Percentiles rank a stretch among this genome's conserved stretches.
These are phyloP conservation scores for Ptilonorhynchus violaceus DNA, from an alignment of 2,113 vertebrate species.

Conservation along the genomic window DNA sequence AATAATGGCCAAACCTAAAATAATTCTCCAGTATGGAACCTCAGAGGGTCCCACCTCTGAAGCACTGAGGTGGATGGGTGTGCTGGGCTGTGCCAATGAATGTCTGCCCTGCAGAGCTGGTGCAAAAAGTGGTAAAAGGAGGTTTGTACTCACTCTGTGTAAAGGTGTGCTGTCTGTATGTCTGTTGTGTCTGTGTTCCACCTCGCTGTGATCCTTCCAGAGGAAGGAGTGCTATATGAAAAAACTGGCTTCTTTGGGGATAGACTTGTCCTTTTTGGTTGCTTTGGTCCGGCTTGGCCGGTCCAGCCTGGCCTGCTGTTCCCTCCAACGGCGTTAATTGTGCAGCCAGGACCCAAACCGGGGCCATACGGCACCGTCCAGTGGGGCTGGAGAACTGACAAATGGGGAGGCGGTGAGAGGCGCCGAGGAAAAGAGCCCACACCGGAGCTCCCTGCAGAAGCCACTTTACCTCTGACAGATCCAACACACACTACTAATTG, in stretches of 20 bases:
- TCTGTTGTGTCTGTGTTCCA: constrained; percentile 12
- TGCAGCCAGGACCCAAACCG: not conserved
- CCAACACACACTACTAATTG: not conserved
- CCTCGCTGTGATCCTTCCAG: not conserved
- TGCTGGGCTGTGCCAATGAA: not conserved
- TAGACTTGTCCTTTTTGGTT: not conserved
- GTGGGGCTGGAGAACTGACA: constrained; percentile 5
- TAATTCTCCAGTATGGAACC: not conserved
- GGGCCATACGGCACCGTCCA: not conserved
- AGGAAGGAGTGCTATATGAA: rapidly evolving
- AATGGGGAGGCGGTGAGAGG: constrained; percentile 26
- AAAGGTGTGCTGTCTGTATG: not conserved
- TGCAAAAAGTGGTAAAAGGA: constrained; percentile 47
- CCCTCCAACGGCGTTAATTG: not conserved
- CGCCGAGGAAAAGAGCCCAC: not conserved
- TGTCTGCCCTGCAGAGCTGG: not conserved
- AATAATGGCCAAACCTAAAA: not conserved
- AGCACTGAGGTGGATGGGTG: not conserved
- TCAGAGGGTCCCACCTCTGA: not conserved
- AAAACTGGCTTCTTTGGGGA: not conserved
- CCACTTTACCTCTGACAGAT: constrained; percentile 42
- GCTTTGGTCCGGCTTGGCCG: not conserved
- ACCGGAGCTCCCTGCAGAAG: constrained; percentile 16
- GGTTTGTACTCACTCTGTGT: not conserved
- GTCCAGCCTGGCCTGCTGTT: not conserved